phyloP scores from a whole-genome alignment of 2,113 vertebrate species.

The Pipa parva region DNA sequence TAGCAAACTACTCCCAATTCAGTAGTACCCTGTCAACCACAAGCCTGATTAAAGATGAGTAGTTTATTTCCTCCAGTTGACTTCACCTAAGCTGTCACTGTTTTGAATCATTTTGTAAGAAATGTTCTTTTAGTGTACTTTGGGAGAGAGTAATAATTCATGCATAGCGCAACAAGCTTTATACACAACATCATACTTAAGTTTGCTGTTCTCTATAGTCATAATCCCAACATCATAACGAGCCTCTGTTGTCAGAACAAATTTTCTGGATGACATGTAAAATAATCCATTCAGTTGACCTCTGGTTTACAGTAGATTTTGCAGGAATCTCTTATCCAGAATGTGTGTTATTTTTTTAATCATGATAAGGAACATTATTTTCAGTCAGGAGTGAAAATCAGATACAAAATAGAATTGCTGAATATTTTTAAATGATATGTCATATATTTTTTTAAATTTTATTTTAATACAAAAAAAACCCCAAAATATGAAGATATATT shows the following conservation, averaged over 20 bases:
- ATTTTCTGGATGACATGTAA: conserved; percentile 50
- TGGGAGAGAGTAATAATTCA: conserved; percentile 36
- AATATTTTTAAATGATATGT: too few relatives aligned
- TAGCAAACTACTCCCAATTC: conserved; percentile 10
- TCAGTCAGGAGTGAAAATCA: too few relatives aligned
- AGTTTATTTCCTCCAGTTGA: conserved; percentile 30
- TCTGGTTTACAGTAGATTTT: conserved; percentile 24
- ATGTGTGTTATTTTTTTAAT: too few relatives aligned
- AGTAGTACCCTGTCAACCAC: conserved; percentile 13
- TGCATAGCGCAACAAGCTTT: conserved; percentile 36
- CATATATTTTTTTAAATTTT: too few relatives aligned
- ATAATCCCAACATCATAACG: conserved; percentile 46
- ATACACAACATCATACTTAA: conserved; percentile 42
- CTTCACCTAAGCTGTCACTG: conserved; percentile 25
- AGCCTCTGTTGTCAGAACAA: conserved; percentile 48
- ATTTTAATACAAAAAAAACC: too few relatives aligned
- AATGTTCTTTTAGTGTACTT: conserved; percentile 36
- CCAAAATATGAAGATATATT: too few relatives aligned
- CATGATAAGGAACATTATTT: too few relatives aligned
- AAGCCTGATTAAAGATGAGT: conserved; percentile 31
- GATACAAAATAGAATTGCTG: too few relatives aligned
- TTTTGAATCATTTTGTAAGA: conserved; percentile 36
- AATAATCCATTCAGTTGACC: conserved; percentile 57
- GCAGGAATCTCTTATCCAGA: too few relatives aligned
- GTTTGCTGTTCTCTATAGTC: conserved; percentile 42